Base-by-base conservation (phyloP, 2,113 vertebrate species). In the Hemibagrus wyckioides region DNA sequence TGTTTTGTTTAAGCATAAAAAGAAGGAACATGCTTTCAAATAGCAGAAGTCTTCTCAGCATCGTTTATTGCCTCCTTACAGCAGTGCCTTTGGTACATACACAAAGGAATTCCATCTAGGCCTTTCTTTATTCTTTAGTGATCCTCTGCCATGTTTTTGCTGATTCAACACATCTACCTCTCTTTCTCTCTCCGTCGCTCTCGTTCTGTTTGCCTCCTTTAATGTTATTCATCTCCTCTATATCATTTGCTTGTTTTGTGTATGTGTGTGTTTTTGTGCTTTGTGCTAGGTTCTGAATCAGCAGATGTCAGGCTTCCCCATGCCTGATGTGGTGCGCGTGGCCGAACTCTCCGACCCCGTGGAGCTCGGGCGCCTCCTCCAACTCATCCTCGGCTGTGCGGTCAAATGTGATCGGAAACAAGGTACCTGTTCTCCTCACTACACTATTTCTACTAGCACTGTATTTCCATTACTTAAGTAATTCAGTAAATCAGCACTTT, bases 391-490 rank as follows among this genome's bases (percentile, higher is more conserved):
- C 89, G 98, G 98, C 19, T 99, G 98, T 92, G 98, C 98, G 0
- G 96, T 99, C 85, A 97, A 97, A 91, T 99, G 98, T 94, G 98
- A 99, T 89, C 96, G 92, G 90, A 99, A 99, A 91, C 97, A 99
- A 96, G 98, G 98, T 98, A 2, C 69, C 17, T n/a, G 25, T 54
- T 23, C 3, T 39, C n/a, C 50, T 71, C 25, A 56, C 21, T 52
- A 6, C 28, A 2, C 0, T 1, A 14, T 17, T 30, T 52, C 48
- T 76, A 48, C 14, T 30, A 77, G 73, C 1, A 77, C 25, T 77
- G 14, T 50, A 77, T 50, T 7, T 75, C 5, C 4, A 28, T 15
- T 77, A 50, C 28, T 77, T n/a, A n/a, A 77, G 25, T 50, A 2
- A 41, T 76, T 76, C 25, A 15, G 36, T 41, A 25, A 73, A 76